Base-by-base conservation (phyloP, 2,113 vertebrate genomes). In the Melanerpes aurifrons region DNA sequence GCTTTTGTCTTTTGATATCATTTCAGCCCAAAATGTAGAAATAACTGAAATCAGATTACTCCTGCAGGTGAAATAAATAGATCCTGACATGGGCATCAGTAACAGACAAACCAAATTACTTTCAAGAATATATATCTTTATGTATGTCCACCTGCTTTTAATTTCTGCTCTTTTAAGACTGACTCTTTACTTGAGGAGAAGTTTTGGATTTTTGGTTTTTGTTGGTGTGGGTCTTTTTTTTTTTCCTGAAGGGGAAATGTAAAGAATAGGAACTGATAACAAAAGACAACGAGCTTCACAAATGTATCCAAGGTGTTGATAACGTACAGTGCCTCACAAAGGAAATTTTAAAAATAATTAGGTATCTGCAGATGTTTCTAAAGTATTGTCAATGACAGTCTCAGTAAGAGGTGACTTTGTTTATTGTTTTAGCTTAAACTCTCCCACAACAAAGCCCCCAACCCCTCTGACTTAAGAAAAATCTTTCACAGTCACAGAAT, bases 231-330 rank as follows among this genome's bases (percentile, higher is more conserved):
- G 11, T 40, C 12, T 10, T 11, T 12, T 40, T 10, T 80, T 91
- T 16, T 81, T 83, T 78, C 54, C 67, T 81, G 40, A 91, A 91
- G 82, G 40, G 72, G 82, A 94, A 69, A 92, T 68, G 82, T 9
- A 84, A 87, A 90, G 72, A 96, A 92, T 90, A 15, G 86, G 86
- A 92, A 94, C 72, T 31, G 70, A 78, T 92, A 87, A 91, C 62
- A 91, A 92, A 91, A 91, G 54, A 77, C 61, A 94, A 80, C 47
- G 89, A 83, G 25, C 11, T 83, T 74, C 83, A 82, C 62, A 83
- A 86, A 50, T 54, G 72, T 86, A 71, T 81, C 62, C 74, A 89
- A 58, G 63, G 66, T 40, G 24, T 73, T 64, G 63, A 8, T 57
- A 95, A 21, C 14, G 18, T 40, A 57, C 20, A 71, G 9, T 54